Evolutionary conservation across 2,888 invertebrate species (phyloP).

Genomic region (Trichogramma dendrolimi): DNA sequence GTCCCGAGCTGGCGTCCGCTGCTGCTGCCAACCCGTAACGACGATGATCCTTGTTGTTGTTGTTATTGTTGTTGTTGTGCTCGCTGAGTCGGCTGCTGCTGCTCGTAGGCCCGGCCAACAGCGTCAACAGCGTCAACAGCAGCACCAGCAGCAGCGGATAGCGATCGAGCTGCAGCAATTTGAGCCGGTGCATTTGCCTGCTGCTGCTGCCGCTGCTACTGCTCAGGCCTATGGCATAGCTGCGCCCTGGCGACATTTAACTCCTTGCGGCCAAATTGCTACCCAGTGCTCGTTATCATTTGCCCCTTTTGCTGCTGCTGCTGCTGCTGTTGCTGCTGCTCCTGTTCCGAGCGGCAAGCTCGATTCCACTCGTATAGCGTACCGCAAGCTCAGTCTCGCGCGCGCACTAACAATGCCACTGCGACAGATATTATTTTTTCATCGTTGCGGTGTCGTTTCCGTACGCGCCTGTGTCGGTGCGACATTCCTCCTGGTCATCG

Average conservation of each 20-base stretch:
- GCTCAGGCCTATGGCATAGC: constrained; percentile 35
- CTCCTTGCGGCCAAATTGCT: constrained; percentile 30
- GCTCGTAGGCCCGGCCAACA: constrained; percentile 30
- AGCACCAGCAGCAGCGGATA: constrained; percentile 1
- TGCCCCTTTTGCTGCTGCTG: neutral
- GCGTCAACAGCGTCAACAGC: constrained; percentile 33
- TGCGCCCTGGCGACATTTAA: constrained; percentile 38
- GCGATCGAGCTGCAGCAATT: neutral
- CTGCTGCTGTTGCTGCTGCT: constrained; percentile 1
- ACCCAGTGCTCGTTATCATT: neutral
- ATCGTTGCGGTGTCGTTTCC: no score
- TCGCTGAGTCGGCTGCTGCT: constrained; percentile 30
- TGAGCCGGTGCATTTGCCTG: constrained; percentile 38
- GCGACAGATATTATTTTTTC: no score
- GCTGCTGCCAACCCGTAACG: constrained; percentile 4
- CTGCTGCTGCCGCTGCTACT: constrained; percentile 42
- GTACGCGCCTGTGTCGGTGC: no score
- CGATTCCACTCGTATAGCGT: constrained; percentile 2
- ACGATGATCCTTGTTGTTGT: no score
- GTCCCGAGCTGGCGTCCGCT: constrained; percentile 26
- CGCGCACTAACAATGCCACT: constrained; percentile 23
- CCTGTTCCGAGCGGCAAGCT: constrained; percentile 7
- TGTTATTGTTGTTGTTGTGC: constrained; percentile 15
- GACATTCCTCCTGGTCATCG: no score
- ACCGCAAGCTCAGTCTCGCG: neutral